These are phyloP conservation scores for Ferrisia virgata DNA, from an alignment of 2,888 invertebrate genomes.

Conservation along the genomic window DNA sequence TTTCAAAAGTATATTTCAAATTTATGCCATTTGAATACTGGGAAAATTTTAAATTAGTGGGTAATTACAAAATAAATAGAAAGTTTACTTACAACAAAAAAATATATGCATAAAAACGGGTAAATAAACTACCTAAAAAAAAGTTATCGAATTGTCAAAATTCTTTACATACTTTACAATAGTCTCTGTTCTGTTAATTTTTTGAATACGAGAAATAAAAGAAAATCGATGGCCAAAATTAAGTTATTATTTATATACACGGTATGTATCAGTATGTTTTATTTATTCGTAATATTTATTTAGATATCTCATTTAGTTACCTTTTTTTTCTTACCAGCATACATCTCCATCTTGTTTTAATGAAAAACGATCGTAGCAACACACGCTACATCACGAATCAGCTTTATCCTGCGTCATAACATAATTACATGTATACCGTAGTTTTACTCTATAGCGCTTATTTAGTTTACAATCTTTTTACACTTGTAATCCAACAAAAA, in stretches of 20 bases:
- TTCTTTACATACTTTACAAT: too few species aligned
- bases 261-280: constrained; percentile 21
- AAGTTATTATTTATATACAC: constrained; percentile 33
- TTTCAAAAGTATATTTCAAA: too few species aligned
- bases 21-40: too few species aligned
- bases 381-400: constrained; percentile 39
- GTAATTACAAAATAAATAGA: too few species aligned
- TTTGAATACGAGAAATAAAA: constrained; percentile 15
- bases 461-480: constrained; percentile 15
- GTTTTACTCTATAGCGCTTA: constrained; percentile 5
- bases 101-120: too few species aligned
- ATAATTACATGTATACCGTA: constrained; percentile 37
- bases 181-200: too few species aligned
- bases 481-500: not conserved
- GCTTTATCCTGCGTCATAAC: constrained; percentile 41
- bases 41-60: too few species aligned
- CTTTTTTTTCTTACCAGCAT: constrained; percentile 45
- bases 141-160: too few species aligned
- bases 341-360: constrained; percentile 36
- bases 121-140: too few species aligned
- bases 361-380: constrained; percentile 40
- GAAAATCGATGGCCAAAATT: constrained; percentile 35
- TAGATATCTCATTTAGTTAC: constrained; percentile 39
- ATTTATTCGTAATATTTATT: constrained; percentile 34
- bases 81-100: too few species aligned